Percentiles rank a stretch among this genome's conserved stretches.
Conservation (phyloP, 2,113 vertebrate species). For the Pelecanoides urinatrix region DNA sequence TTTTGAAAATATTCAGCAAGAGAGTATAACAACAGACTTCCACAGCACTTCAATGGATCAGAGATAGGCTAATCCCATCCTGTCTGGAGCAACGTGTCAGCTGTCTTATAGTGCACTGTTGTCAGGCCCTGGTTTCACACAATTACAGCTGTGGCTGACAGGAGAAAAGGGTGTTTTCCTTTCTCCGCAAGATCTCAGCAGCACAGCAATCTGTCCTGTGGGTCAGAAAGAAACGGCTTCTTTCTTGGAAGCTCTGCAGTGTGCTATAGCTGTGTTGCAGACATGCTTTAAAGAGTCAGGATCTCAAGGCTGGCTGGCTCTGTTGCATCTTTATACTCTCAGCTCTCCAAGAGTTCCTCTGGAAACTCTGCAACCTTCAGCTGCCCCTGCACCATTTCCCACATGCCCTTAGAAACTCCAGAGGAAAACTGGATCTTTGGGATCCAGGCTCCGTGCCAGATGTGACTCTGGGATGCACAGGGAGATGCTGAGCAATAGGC, state of each 20-base stretch:
- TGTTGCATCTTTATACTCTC: not conserved
- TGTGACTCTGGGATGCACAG: not conserved
- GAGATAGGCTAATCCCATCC: not conserved
- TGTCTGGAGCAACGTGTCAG: not conserved
- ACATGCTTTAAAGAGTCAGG: not conserved
- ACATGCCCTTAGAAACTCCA: not conserved
- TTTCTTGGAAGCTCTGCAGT: not conserved
- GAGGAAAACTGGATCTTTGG: not conserved
- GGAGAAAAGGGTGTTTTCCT: not conserved
- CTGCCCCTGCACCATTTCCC: not conserved
- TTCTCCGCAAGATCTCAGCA: not conserved
- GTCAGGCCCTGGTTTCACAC: not conserved
- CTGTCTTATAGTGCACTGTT: not conserved
- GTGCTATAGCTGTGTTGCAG: not conserved
- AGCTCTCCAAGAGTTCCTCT: not conserved
- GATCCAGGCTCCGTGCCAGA: not conserved
- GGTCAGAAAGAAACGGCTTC: not conserved
- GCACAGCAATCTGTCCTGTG: not conserved
- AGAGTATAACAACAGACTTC: not conserved
- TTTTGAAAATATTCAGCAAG: not conserved
- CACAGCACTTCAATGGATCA: not conserved
- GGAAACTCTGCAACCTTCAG: not conserved
- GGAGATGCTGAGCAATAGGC: not conserved
- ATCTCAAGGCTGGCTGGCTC: not conserved
- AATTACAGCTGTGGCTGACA: not conserved